These are phyloP conservation scores for Odontophorus gujanensis DNA, from an alignment of 2,113 vertebrate species.

Conservation along the genomic window DNA sequence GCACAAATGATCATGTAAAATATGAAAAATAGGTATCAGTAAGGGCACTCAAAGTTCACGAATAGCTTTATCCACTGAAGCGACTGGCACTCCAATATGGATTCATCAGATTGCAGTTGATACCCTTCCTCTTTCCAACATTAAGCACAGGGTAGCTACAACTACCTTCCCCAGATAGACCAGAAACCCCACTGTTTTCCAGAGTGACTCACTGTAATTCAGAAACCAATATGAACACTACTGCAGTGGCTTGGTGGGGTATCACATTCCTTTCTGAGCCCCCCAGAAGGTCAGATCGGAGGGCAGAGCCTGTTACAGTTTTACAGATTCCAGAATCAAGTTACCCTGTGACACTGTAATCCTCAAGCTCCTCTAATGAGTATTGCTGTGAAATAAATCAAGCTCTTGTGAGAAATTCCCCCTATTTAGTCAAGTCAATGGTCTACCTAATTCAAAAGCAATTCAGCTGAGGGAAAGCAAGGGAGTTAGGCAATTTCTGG, in stretches of 20 bases:
- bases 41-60: not conserved
- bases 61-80: not conserved
- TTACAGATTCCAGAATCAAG: not conserved
- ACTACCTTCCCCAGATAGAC: not conserved
- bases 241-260: not conserved
- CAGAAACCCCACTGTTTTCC: not conserved
- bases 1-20: no score
- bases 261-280: not conserved
- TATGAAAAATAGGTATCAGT: not conserved
- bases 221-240: not conserved
- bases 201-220: not conserved
- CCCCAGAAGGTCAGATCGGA: not conserved
- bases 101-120: not conserved
- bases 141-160: not conserved
- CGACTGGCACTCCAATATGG: not conserved
- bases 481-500: not conserved
- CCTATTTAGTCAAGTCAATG: constrained; percentile 3
- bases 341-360: not conserved
- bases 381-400: not conserved
- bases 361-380: not conserved
- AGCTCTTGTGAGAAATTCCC: not conserved
- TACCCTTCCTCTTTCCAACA: not conserved
- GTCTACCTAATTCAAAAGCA: constrained; percentile 13
- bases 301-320: not conserved
- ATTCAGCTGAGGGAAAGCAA: not conserved